These are phyloP conservation scores for Exaiptasia diaphana DNA, from an alignment of 64 coral and sea anemone genomes.

Conservation along the genomic window DNA sequence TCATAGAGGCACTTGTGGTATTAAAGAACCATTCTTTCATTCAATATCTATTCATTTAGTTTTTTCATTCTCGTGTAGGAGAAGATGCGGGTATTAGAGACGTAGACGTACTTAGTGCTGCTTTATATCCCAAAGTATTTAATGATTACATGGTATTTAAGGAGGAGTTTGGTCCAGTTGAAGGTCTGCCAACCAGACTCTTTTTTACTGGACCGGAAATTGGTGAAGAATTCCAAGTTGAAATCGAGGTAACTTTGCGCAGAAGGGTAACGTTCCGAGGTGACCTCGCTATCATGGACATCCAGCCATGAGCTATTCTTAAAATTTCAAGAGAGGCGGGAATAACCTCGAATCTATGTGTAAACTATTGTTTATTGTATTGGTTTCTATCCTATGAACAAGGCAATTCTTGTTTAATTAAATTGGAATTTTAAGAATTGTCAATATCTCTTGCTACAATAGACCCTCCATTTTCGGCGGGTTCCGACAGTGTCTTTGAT, in stretches of 20 bases:
- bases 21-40: no score
- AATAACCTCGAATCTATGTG: not conserved
- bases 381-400: not conserved
- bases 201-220: slow-evolving; percentile 95
- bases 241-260: slow-evolving; percentile 37
- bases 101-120: slow-evolving; percentile 76
- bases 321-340: no score
- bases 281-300: no score
- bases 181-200: slow-evolving; percentile 74
- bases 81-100: slow-evolving; percentile 68
- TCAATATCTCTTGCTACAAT: no score
- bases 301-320: no score
- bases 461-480: no score
- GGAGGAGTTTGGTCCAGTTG: slow-evolving; percentile 84
- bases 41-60: no score
- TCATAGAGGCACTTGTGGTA: no score
- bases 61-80: no score
- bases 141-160: slow-evolving; percentile 92
- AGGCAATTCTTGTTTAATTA: not conserved
- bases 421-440: not conserved
- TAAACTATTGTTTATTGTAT: not conserved
- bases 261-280: not conserved
- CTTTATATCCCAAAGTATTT: slow-evolving; percentile 90
- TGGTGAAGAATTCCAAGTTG: slow-evolving; percentile 91
- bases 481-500: no score